Evolutionary conservation across 2,797 vertebrate genomes (phyloP).

Genomic region (Percopsis omiscomaycus): DNA sequence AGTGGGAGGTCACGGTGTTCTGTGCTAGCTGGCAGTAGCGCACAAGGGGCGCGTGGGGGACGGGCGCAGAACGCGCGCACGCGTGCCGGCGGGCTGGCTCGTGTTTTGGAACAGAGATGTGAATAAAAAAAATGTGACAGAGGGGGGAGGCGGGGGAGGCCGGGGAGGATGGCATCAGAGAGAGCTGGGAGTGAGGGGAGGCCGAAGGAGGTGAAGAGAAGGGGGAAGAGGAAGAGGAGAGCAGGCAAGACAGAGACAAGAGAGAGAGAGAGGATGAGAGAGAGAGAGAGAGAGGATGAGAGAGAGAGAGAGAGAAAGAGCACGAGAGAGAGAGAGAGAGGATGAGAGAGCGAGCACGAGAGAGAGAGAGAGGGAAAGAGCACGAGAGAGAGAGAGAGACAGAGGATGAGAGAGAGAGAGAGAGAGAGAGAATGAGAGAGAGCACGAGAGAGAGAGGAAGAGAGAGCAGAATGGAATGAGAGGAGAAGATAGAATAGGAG

Average conservation of each 20-base stretch:
- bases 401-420: no score
- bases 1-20: slow-evolving; percentile 71
- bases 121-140: slow-evolving; percentile 47
- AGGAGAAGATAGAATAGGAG: no score
- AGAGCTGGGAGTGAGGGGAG: neutral
- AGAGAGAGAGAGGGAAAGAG: neutral
- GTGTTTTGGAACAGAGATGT: slow-evolving; percentile 63
- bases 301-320: no score
- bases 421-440: neutral
- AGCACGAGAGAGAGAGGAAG: no score
- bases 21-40: slow-evolving; percentile 64
- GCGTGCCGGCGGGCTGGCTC: slow-evolving; percentile 62
- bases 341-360: no score
- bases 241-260: slow-evolving; percentile 43
- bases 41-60: slow-evolving; percentile 61
- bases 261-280: neutral
- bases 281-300: no score
- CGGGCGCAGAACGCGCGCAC: slow-evolving; percentile 59
- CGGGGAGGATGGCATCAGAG: slow-evolving; percentile 29
- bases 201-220: slow-evolving; percentile 31
- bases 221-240: slow-evolving; percentile 33
- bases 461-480: no score
- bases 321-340: no score
- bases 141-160: slow-evolving; percentile 18
- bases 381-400: no score